These are phyloP conservation scores for Tetraodon nigroviridis DNA, from an alignment of 2,113 vertebrate species.

Conservation along the genomic window DNA sequence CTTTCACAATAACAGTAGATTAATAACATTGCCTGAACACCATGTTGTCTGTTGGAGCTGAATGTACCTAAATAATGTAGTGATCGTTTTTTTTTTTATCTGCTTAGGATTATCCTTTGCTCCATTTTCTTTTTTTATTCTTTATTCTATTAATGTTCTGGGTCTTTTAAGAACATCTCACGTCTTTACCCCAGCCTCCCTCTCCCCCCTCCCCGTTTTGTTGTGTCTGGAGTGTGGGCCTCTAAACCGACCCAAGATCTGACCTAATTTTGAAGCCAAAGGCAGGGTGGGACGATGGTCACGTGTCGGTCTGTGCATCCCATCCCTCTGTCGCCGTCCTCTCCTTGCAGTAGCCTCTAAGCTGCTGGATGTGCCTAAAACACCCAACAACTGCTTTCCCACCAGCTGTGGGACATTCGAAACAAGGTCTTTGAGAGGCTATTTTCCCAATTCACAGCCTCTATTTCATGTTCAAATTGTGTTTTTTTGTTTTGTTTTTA, in stretches of 20 bases:
- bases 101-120: neutral
- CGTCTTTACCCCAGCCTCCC: neutral
- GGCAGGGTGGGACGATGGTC: constrained; percentile 49
- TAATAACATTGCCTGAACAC: too few relatives aligned
- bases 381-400: constrained; percentile 44
- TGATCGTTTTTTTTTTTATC: neutral
- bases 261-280: constrained; percentile 62
- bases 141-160: neutral
- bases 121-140: neutral
- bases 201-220: constrained; percentile 3
- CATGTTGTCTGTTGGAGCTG: too few relatives aligned
- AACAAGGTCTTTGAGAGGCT: neutral
- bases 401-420: constrained; percentile 48
- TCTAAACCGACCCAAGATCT: constrained; percentile 49
- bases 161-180: neutral
- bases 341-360: constrained; percentile 53
- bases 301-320: constrained; percentile 45
- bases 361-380: constrained; percentile 51
- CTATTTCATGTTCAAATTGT: too few relatives aligned
- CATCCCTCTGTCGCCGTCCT: constrained; percentile 13
- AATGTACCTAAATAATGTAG: too few relatives aligned
- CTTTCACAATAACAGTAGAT: too few relatives aligned
- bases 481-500: neutral
- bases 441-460: neutral
- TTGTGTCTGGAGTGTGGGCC: constrained; percentile 44